Evolutionary conservation across 2,113 vertebrate species (phyloP).

Genomic region (Machaerirhynchus nigripectus): DNA sequence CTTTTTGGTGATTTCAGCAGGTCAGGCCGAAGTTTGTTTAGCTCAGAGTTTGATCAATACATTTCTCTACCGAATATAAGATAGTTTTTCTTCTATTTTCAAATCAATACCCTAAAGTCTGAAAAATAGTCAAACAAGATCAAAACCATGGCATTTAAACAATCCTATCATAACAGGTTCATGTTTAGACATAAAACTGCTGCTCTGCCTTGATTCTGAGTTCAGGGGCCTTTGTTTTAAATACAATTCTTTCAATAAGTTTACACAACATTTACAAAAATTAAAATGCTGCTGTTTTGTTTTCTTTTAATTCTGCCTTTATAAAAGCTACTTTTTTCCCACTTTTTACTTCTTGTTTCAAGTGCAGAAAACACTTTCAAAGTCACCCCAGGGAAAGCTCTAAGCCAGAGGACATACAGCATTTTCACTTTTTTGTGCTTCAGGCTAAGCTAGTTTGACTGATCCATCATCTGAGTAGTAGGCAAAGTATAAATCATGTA

Average conservation of each 20-base stretch:
- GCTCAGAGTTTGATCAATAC: not conserved
- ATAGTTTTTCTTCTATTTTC: not conserved
- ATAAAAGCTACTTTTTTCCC: not conserved
- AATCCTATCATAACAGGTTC: not conserved
- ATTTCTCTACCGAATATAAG: not conserved
- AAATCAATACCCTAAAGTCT: not conserved
- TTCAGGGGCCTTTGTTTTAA: not conserved
- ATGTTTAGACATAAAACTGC: not conserved
- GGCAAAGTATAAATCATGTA: slow-evolving; percentile 55
- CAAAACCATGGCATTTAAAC: not conserved
- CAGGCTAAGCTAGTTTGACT: slow-evolving; percentile 48
- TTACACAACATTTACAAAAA: not conserved
- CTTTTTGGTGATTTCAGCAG: not conserved
- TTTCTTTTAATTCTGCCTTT: not conserved
- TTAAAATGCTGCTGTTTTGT: not conserved
- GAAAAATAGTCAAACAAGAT: not conserved
- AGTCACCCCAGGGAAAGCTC: not conserved
- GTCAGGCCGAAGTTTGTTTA: not conserved
- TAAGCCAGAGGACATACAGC: slow-evolving; percentile 13
- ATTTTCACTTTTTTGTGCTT: slow-evolving; percentile 51
- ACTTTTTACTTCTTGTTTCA: not conserved
- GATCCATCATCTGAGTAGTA: slow-evolving; percentile 34
- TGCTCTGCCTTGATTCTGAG: not conserved
- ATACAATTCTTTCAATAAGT: not conserved
- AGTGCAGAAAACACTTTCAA: slow-evolving; percentile 13